A percentile compares a stretch with the other conserved stretches of the same genome.
These are phyloP conservation scores for Caranx ignobilis DNA, from an alignment of 2,113 vertebrate species.

Conservation along the genomic window DNA sequence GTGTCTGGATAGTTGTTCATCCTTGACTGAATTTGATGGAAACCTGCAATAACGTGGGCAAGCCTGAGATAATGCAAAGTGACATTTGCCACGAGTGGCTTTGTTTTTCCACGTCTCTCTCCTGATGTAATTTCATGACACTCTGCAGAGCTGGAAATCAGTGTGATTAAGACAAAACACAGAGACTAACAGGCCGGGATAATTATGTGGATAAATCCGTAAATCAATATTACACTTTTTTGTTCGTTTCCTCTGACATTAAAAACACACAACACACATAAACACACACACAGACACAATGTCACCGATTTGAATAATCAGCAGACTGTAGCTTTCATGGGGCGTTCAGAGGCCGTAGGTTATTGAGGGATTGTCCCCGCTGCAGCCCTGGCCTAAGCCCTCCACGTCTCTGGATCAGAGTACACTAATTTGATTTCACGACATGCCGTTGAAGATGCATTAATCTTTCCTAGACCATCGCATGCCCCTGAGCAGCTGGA, in stretches of 20 bases:
- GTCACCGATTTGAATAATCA: slow-evolving; percentile 57
- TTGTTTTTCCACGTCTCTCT: slow-evolving; percentile 64
- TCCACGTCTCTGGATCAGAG: slow-evolving; percentile 84
- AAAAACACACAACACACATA: slow-evolving; percentile 11
- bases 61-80: slow-evolving; percentile 69
- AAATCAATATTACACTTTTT: slow-evolving; percentile 17
- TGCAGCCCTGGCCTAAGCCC: slow-evolving; percentile 67
- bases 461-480: slow-evolving; percentile 86
- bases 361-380: slow-evolving; percentile 79
- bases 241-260: background rate
- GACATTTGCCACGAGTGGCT: slow-evolving; percentile 67
- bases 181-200: slow-evolving; percentile 11
- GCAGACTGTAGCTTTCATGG: slow-evolving; percentile 50
- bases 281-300: slow-evolving; percentile 22
- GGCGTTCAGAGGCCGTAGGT: slow-evolving; percentile 50
- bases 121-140: slow-evolving; percentile 61
- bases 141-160: slow-evolving; percentile 37
- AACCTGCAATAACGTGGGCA: slow-evolving; percentile 57
- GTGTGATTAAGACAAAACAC: slow-evolving; percentile 34
- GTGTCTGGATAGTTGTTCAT: slow-evolving; percentile 66
- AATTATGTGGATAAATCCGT: slow-evolving; percentile 35
- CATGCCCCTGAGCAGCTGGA: slow-evolving; percentile 81
- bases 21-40: slow-evolving; percentile 72
- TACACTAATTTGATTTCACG: slow-evolving; percentile 94
- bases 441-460: slow-evolving; percentile 79